A percentile compares a stretch with the other conserved stretches of the same genome.
phyloP scores from a whole-genome alignment of 2,888 invertebrate genomes.

The Chalcosyrphus nemorum region DNA sequence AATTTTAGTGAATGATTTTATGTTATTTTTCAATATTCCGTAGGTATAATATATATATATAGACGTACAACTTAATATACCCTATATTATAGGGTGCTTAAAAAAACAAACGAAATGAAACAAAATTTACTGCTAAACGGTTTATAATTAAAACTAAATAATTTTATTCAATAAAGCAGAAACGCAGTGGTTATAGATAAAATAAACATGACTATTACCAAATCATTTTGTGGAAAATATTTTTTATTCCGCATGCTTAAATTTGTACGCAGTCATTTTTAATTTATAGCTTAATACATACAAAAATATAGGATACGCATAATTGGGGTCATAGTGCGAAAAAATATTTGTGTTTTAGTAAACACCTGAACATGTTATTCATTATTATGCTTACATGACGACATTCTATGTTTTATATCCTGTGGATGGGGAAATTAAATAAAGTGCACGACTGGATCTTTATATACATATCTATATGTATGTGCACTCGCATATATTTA shows the following conservation, averaged over 20 bases:
- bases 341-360: not conserved
- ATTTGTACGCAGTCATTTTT: slow-evolving; percentile 35
- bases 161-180: slow-evolving; percentile 39
- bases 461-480: too few species aligned
- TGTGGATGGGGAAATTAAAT: too few species aligned
- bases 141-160: slow-evolving; percentile 18
- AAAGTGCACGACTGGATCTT: too few species aligned
- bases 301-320: not conserved
- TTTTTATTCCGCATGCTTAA: slow-evolving; percentile 30
- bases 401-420: too few species aligned
- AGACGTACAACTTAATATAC: too few species aligned
- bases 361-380: not conserved
- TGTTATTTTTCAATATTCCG: too few species aligned
- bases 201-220: slow-evolving; percentile 39
- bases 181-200: slow-evolving; percentile 6
- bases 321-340: not conserved
- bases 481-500: too few species aligned
- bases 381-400: too few species aligned
- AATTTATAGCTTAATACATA: slow-evolving; percentile 10
- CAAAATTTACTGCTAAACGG: not conserved
- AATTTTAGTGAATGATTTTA: too few species aligned
- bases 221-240: slow-evolving; percentile 25
- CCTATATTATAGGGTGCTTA: too few species aligned
- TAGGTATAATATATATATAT: too few species aligned
- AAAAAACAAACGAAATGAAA: not conserved